A percentile compares a stretch with the other conserved stretches of the same genome.
phyloP scores from a whole-genome alignment of 92 coral and sea anemone species.

The Palythoa grandis region DNA sequence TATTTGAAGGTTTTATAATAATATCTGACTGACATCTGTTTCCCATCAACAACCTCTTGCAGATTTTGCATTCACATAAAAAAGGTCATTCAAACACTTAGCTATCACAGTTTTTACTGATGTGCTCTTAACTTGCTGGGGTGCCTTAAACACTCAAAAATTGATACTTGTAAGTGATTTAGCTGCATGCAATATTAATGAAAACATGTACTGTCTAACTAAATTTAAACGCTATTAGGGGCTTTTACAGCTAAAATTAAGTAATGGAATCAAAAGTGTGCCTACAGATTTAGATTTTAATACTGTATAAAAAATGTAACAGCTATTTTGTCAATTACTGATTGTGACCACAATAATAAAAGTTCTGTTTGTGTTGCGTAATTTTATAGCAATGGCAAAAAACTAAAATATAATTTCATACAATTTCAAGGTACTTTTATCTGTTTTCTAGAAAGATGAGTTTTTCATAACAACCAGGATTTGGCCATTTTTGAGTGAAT shows the following conservation, averaged over 20 bases:
- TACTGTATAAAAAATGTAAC: background rate
- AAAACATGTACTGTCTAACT: background rate
- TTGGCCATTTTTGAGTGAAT: background rate
- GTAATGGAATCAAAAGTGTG: background rate
- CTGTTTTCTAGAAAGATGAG: background rate
- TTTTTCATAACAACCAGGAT: background rate
- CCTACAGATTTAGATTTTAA: background rate
- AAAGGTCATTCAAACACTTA: background rate
- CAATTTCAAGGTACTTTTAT: background rate
- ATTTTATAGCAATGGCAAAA: background rate
- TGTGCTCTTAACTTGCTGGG: background rate
- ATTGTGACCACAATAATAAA: background rate
- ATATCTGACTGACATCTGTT: slow-evolving; percentile 32
- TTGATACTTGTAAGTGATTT: background rate
- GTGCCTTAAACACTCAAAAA: background rate
- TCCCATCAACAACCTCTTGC: background rate
- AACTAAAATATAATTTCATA: background rate
- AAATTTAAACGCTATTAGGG: background rate
- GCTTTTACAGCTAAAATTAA: background rate
- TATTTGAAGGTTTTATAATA: too few species aligned
- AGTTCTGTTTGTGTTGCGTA: background rate
- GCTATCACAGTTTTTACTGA: background rate
- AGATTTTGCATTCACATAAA: background rate
- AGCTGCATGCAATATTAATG: background rate
- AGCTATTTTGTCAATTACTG: background rate